Evolutionary conservation across 1,140 invertebrate species (phyloP).

Genomic region (Phocides pigmalion): DNA sequence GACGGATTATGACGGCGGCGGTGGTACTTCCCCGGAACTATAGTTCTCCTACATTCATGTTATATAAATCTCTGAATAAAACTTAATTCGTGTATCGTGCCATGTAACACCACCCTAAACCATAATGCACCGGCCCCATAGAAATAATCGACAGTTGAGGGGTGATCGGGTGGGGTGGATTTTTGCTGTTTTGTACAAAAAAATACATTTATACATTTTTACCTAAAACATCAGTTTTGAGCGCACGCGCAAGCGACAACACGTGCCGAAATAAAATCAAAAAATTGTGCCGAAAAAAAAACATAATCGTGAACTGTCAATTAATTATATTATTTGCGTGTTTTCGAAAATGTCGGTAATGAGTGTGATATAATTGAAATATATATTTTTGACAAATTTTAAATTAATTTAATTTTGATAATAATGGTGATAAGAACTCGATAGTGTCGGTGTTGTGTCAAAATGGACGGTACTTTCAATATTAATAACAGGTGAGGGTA

Average conservation of each 20-base stretch:
- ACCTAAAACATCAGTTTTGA: slow-evolving; percentile 75
- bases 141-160: slow-evolving; percentile 60
- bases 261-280: slow-evolving; percentile 47
- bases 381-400: slow-evolving; percentile 22
- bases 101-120: slow-evolving; percentile 58
- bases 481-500: slow-evolving; percentile 31
- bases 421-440: slow-evolving; percentile 58
- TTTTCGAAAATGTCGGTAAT: slow-evolving; percentile 2
- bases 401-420: background rate
- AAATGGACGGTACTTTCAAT: slow-evolving; percentile 29
- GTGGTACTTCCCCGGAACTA: no score
- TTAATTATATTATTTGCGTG: slow-evolving; percentile 2
- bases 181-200: slow-evolving; percentile 80
- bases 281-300: background rate
- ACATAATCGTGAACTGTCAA: background rate
- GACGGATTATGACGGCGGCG: no score
- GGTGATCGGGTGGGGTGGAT: slow-evolving; percentile 66
- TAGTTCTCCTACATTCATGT: no score
- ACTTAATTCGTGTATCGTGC: background rate
- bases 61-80: background rate
- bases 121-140: slow-evolving; percentile 74
- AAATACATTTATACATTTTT: slow-evolving; percentile 71
- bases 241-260: slow-evolving; percentile 66
- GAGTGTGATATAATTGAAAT: slow-evolving; percentile 20
- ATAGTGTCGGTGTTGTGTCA: slow-evolving; percentile 34